Conservation (phyloP, 2,888 invertebrate genomes). For the Microctonus brassicae region DNA sequence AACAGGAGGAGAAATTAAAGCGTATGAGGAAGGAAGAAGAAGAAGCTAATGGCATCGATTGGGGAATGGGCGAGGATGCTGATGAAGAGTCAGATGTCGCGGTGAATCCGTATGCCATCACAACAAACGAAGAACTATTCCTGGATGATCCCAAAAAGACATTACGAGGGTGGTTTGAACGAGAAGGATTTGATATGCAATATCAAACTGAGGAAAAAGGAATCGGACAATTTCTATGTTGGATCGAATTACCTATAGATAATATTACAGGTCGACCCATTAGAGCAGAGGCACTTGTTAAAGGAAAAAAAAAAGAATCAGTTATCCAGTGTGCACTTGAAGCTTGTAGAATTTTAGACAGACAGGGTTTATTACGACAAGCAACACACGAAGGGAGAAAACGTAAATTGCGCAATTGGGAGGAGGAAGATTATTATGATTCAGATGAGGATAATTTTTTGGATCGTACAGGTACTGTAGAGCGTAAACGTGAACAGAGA, state of each 20-base stretch:
- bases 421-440: constrained; percentile 92
- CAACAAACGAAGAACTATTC: constrained; percentile 89
- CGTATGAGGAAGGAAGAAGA: constrained; percentile 71
- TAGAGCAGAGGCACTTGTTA: constrained; percentile 86
- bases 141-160: constrained; percentile 96
- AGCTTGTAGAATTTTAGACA: constrained; percentile 92
- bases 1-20: constrained; percentile 71
- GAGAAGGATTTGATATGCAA: constrained; percentile 88
- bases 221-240: constrained; percentile 87
- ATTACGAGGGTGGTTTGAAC: constrained; percentile 92
- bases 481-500: constrained; percentile 84
- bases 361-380: constrained; percentile 87
- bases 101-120: constrained; percentile 87
- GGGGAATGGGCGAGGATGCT: constrained; percentile 97
- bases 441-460: constrained; percentile 96
- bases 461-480: constrained; percentile 94
- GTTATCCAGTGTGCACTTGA: constrained; percentile 94
- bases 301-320: constrained; percentile 95
- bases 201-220: constrained; percentile 91
- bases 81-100: constrained; percentile 86
- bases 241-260: constrained; percentile 83
- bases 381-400: constrained; percentile 90
- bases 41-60: constrained; percentile 84
- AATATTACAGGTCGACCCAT: constrained; percentile 82
- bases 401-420: constrained; percentile 82